Conservation (phyloP, 2,797 vertebrate genomes). For the Catamblyrhynchus diadema region DNA sequence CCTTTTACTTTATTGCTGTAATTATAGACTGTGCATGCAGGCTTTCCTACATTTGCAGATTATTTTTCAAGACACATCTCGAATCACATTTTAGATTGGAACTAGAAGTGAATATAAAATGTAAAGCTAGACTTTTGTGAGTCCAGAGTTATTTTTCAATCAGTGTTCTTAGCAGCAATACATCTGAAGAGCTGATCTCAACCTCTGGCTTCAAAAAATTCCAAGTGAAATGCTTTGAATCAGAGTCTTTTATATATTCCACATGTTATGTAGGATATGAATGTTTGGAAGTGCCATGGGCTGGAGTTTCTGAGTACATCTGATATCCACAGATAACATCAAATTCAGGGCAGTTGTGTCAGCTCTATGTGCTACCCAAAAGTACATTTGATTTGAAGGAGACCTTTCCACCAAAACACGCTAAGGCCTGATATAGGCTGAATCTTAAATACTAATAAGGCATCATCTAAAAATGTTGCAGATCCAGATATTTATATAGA, state of each 20-base stretch:
- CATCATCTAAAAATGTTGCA: neutral
- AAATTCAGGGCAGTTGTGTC: neutral
- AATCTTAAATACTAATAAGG: neutral
- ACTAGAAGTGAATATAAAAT: neutral
- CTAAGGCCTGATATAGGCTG: neutral
- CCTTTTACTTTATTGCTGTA: constrained; percentile 30
- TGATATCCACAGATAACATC: neutral
- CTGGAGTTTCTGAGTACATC: neutral
- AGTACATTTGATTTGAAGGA: neutral
- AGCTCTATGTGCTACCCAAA: neutral
- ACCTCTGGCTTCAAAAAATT: neutral
- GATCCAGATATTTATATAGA: neutral
- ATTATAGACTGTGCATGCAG: neutral
- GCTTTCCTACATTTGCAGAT: constrained; percentile 1
- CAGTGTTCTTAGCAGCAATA: neutral
- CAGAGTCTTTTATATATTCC: neutral
- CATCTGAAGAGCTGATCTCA: neutral
- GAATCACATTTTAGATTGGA: neutral
- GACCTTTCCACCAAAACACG: neutral
- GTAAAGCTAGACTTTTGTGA: neutral
- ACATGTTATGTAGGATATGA: neutral
- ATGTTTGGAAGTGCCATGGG: neutral
- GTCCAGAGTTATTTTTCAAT: neutral
- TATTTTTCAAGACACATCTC: constrained; percentile 15
- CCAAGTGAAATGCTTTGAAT: neutral